Conservation (phyloP, 2,888 invertebrate genomes). For the Smittia sp. region DNA sequence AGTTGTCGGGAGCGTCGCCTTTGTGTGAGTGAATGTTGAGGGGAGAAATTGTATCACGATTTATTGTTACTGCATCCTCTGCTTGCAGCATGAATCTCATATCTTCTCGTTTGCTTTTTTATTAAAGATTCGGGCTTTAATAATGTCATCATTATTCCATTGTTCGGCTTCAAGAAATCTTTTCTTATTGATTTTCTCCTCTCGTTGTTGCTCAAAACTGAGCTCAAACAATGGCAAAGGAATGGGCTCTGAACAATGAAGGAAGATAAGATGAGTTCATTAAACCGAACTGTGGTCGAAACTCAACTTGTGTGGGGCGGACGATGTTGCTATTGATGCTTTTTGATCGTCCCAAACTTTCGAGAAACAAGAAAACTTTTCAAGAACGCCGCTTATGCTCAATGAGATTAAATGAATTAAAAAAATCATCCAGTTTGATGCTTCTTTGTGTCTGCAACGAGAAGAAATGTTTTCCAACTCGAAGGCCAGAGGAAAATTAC, state of each 20-base stretch:
- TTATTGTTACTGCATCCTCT: slow-evolving; percentile 25
- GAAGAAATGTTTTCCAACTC: too few relatives aligned
- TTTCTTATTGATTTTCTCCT: slow-evolving; percentile 17
- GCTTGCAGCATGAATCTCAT: slow-evolving; percentile 9
- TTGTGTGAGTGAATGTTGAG: background rate
- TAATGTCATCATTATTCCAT: slow-evolving; percentile 31
- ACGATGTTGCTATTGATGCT: too few relatives aligned
- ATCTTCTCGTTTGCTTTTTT: background rate
- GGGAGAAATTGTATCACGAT: slow-evolving; percentile 30
- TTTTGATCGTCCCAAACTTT: too few relatives aligned
- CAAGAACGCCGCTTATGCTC: too few relatives aligned
- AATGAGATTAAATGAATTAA: too few relatives aligned
- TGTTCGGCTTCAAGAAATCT: slow-evolving; percentile 12
- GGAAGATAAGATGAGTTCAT: slow-evolving; percentile 21
- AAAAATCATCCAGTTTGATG: background rate
- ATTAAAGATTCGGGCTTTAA: slow-evolving; percentile 24
- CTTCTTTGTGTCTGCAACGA: too few relatives aligned
- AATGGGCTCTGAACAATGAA: background rate
- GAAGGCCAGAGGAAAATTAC: background rate
- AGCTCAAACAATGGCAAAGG: slow-evolving; percentile 1
- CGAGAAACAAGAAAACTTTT: too few relatives aligned
- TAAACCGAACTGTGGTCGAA: background rate
- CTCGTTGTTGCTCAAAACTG: background rate
- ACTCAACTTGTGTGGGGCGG: background rate
- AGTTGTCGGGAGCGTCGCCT: background rate